Base-by-base conservation (phyloP, 1,140 invertebrate genomes). In the Meloidogyne exigua region DNA sequence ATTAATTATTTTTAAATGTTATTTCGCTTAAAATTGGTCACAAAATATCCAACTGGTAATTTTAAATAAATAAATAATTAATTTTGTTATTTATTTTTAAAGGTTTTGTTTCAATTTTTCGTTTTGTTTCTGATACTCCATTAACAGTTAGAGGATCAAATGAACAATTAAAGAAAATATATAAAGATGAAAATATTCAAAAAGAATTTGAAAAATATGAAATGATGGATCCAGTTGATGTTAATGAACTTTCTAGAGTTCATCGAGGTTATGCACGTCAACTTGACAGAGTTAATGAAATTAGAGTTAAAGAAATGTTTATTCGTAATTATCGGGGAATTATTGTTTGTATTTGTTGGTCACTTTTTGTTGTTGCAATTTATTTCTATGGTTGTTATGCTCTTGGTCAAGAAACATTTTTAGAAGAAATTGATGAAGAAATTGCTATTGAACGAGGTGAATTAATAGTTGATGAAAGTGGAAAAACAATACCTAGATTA, bases 361-460 rank as follows among this genome's bases (percentile, higher is more conserved):
- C 87, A 3, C 36, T 64, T 0, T 15, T 85, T 7, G 82, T 82
- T 39, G 64, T 86, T 25, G 67, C 75, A n/a, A 87, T 86, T 44
- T 86, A 86, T 73, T 74, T 74, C 23, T 86, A 86, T 67, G 87
- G 84, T 28, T 77, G 87, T 63, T 79, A 76, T 68, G 84, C 80
- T 12, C 78, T 86, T 11, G 83, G 84, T 77, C 84, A 87, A 65
- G 85, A 87, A 74, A 87, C 85, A 0, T 87, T 87, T 74, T 72
- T 87, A 5, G 84, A 87, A 73, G 85, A 87, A 78, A 87, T 87
- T 62, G 86, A 87, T 67, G 81, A 87, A 64, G 85, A 87, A 77
- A 71, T 87, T 49, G 85, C 86, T 5, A 57, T 64, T 10, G 83
- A 87, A 76, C 7, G 70, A 1, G 36, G 49, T 21, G 57, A 73